These are phyloP conservation scores for Dipus sagitta DNA, from an alignment of 2,797 vertebrate genomes.

Conservation along the genomic window DNA sequence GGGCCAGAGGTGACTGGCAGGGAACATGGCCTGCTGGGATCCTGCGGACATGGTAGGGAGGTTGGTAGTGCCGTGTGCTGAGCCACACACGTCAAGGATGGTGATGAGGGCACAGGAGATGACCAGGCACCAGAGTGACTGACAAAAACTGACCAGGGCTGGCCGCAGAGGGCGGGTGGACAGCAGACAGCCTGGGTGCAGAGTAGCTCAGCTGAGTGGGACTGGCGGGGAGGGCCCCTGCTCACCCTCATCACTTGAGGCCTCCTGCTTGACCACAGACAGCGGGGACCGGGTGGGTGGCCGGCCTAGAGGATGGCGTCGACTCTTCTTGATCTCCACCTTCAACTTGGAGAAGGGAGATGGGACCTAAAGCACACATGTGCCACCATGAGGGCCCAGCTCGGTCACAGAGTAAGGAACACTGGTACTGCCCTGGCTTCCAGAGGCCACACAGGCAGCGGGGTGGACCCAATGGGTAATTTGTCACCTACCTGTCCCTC, in stretches of 20 bases:
- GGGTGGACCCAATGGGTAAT: not conserved
- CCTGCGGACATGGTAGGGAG: not conserved
- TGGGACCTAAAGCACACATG: slow-evolving; percentile 79
- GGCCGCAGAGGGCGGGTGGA: too few relatives aligned
- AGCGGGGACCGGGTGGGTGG: slow-evolving; percentile 94
- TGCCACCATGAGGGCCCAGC: too few relatives aligned
- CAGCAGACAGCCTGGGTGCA: not conserved
- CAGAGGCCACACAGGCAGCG: not conserved
- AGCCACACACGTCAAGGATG: not conserved
- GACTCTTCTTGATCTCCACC: slow-evolving; percentile 96
- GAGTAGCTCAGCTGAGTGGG: not conserved
- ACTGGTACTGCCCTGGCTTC: not conserved
- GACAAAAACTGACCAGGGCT: too few relatives aligned
- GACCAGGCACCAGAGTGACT: too few relatives aligned
- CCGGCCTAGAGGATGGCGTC: slow-evolving; percentile 95
- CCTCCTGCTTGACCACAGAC: slow-evolving; percentile 96
- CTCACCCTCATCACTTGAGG: slow-evolving; percentile 94
- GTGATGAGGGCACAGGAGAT: not conserved
- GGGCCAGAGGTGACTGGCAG: not conserved
- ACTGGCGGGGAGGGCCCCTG: accelerated
- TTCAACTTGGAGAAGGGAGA: slow-evolving; percentile 92
- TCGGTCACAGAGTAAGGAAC: too few relatives aligned
- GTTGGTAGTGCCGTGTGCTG: not conserved
- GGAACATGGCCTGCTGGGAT: not conserved
- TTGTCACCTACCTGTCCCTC: not conserved